Base-by-base conservation (phyloP, 2,113 vertebrate species). In the Thunnus maccoyii region DNA sequence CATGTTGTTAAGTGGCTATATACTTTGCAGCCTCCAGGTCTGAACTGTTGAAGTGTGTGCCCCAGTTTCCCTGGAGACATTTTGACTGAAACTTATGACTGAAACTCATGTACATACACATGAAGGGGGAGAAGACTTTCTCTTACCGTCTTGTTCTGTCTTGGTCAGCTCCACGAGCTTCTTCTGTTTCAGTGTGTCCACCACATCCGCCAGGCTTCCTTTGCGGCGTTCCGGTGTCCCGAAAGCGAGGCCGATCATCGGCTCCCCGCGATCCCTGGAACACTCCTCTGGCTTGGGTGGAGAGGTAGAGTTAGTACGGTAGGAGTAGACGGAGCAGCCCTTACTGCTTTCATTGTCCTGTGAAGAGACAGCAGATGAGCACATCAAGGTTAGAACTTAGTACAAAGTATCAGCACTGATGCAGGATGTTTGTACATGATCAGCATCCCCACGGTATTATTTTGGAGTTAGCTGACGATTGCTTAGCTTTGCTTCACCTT, bases 151-250 rank as follows among this genome's bases (percentile, higher is more conserved):
- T 87, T 98, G 97, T 18, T 99, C 98, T 6, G 97, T 97, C 90
- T 97, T 97, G 80, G 97, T 99, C 96, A 99, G 96, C 92, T 99
- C 98, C 92, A 98, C 98, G 16, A 99, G 95, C 91, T 99, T 99
- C 95, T 99, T 99, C 94, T 99, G 98, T 86, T 99, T 99, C 93
- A 99, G 94, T 13, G 97, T 97, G 94, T 99, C 98, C 95, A 99
- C 98, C 94, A 99, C 98, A 82, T 99, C 98, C 1, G 98, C 98
- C 75, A 99, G 96, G 91, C 98, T 99, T 75, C 98, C 98, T 89
- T 99, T 99, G 92, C 98, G 98, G 74, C 98, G 96, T 83, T 99
- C 98, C 0, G 97, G 98, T 0, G 97, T 99, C 80, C 97, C 97
- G 69, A 99, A 97, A 75, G 95, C 93, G 79, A 96, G 96, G 92